A percentile compares a stretch with the other conserved stretches of the same genome.
Evolutionary conservation across 2,888 invertebrate species (phyloP).

Genomic region (Plebejus argus): DNA sequence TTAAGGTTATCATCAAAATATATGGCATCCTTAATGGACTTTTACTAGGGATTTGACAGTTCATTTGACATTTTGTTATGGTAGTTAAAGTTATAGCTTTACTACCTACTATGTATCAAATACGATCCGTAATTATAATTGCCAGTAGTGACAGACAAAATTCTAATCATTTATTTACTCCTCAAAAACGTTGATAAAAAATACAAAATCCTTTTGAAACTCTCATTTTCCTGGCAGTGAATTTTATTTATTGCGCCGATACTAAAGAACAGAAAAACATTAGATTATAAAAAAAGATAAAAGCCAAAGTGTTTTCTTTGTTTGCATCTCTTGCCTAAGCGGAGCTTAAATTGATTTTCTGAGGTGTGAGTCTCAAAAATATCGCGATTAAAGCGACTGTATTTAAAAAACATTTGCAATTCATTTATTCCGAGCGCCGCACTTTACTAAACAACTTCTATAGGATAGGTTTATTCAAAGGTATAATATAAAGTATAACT

Average conservation of each 20-base stretch:
- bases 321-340: conserved; percentile 8
- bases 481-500: too few species aligned
- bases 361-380: conserved; percentile 17
- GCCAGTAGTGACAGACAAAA: background rate
- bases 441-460: background rate
- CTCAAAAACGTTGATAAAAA: background rate
- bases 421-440: background rate
- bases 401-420: conserved; percentile 15
- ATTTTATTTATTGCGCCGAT: conserved; percentile 8
- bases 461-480: background rate
- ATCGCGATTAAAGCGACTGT: conserved; percentile 7
- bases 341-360: conserved; percentile 30
- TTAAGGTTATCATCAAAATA: too few species aligned
- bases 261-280: conserved; percentile 7
- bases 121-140: background rate
- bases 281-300: conserved; percentile 23
- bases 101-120: background rate
- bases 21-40: too few species aligned
- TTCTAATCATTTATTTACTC: background rate
- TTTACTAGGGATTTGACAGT: too few species aligned
- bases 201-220: background rate
- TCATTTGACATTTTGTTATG: too few species aligned
- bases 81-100: too few species aligned
- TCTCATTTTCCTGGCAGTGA: background rate
- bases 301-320: conserved; percentile 18